Conservation (phyloP, 2,888 invertebrate species). For the Polymixis lichenea region DNA sequence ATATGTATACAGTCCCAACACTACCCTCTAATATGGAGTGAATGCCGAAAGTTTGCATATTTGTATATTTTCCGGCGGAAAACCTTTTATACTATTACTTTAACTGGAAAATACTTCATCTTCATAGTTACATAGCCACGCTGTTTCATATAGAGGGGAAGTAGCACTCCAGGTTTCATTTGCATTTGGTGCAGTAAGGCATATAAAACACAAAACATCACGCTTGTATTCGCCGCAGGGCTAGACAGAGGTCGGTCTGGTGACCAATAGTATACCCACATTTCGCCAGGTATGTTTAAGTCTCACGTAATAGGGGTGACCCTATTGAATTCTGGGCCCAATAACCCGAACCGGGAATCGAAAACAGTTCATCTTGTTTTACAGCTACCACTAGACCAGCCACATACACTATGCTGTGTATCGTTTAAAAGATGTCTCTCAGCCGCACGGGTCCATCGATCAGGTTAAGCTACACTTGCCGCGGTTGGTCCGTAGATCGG, state of each 20-base stretch:
- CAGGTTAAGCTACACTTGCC: no score
- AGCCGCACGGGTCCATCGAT: no score
- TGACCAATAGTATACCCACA: not conserved
- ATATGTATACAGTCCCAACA: slow-evolving; percentile 47
- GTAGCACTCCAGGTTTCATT: slow-evolving; percentile 32
- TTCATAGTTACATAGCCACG: slow-evolving; percentile 34
- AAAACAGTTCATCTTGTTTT: no score
- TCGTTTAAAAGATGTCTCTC: no score
- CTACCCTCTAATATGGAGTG: slow-evolving; percentile 73
- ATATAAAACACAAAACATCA: not conserved
- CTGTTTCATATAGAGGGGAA: slow-evolving; percentile 13
- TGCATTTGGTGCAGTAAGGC: slow-evolving; percentile 31
- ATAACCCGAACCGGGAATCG: no score
- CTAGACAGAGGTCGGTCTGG: not conserved
- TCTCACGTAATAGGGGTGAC: no score
- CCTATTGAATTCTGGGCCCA: no score
- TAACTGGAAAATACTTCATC: slow-evolving; percentile 65
- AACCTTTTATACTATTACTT: slow-evolving; percentile 70
- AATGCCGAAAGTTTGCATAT: slow-evolving; percentile 74
- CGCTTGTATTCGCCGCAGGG: no score
- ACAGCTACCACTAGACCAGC: no score
- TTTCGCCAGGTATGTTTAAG: no score
- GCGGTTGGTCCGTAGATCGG: no score
- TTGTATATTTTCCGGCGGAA: slow-evolving; percentile 71
- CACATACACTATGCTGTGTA: no score